Conservation (phyloP, 2,113 vertebrate genomes). For the Alouatta palliata region DNA sequence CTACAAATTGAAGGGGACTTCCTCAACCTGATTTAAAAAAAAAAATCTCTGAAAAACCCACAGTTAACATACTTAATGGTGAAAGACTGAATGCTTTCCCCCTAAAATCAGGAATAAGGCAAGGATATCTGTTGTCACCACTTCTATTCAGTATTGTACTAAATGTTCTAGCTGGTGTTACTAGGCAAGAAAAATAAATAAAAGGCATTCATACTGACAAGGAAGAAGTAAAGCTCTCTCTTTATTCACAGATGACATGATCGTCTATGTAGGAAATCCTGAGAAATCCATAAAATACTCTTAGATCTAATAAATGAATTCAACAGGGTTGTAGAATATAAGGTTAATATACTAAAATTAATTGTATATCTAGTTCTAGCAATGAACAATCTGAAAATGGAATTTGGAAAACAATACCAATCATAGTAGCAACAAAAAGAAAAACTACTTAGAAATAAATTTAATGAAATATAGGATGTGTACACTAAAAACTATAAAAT, state of each 20-base stretch:
- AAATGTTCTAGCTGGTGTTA: not conserved
- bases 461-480: not conserved
- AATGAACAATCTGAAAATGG: not conserved
- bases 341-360: not conserved
- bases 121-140: not conserved
- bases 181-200: not conserved
- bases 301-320: conserved; percentile 26
- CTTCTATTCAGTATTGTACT: not conserved
- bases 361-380: not conserved
- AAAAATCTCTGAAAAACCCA: not conserved
- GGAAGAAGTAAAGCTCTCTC: conserved; percentile 28
- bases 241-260: not conserved
- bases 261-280: not conserved
- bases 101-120: not conserved
- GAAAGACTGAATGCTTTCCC: not conserved
- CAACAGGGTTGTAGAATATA: not conserved
- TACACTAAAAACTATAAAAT: not conserved
- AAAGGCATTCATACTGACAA: conserved; percentile 9
- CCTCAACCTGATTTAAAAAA: not conserved
- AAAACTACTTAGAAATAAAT: conserved; percentile 31
- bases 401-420: conserved; percentile 13
- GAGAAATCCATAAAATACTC: conserved; percentile 32
- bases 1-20: conserved; percentile 12
- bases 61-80: not conserved
- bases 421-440: conserved; percentile 14